These are phyloP conservation scores for Pampus argenteus DNA, from an alignment of 2,797 vertebrate genomes.

Conservation along the genomic window DNA sequence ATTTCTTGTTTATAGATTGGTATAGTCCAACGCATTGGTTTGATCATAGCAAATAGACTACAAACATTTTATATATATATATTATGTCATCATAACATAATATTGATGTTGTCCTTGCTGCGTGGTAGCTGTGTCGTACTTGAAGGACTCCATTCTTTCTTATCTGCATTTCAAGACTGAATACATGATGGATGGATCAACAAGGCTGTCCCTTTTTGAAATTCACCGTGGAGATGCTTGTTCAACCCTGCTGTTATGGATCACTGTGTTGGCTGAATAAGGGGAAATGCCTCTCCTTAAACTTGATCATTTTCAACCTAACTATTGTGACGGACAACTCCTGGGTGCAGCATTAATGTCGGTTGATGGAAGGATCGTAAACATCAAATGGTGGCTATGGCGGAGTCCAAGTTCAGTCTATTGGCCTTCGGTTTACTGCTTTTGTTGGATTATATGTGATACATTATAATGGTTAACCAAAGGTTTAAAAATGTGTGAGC, in stretches of 20 bases:
- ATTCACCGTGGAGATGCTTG: background rate
- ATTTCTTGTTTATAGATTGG: background rate
- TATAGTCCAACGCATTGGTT: background rate
- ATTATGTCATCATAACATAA: background rate
- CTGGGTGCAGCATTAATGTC: background rate
- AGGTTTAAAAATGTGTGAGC: background rate
- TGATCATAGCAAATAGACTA: background rate
- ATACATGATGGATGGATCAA: slow-evolving; percentile 19
- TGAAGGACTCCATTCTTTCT: background rate
- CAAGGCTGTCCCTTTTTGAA: background rate
- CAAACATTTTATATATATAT: background rate
- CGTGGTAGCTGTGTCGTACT: background rate
- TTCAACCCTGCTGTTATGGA: background rate
- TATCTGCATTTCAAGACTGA: slow-evolving; percentile 12
- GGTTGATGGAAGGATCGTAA: background rate
- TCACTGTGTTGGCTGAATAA: background rate
- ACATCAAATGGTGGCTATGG: background rate
- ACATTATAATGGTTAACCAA: slow-evolving; percentile 2
- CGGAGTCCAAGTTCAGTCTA: background rate
- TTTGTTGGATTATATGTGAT: background rate
- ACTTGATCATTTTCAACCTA: slow-evolving; percentile 2
- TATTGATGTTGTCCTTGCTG: background rate
- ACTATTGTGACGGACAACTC: background rate
- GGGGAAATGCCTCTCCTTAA: slow-evolving; percentile 9
- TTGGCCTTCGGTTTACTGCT: background rate